Conservation (phyloP, 2,888 invertebrate species). For the Mystacides longicornis region DNA sequence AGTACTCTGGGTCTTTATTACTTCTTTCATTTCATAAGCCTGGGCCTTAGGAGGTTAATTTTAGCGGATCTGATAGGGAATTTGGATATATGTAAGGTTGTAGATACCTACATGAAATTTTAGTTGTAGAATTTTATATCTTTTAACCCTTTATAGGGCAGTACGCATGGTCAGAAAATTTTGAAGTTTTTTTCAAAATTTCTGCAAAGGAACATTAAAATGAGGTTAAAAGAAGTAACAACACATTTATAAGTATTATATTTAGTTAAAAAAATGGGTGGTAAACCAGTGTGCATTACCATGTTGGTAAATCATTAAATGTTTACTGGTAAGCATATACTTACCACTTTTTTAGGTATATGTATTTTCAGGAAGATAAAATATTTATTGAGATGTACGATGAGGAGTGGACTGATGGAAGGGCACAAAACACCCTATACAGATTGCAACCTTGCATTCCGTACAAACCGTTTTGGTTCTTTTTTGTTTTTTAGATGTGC, state of each 20-base stretch:
- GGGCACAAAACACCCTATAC: slow-evolving; percentile 2
- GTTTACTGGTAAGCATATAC: neutral
- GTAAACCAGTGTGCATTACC: neutral
- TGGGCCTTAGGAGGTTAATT: no score
- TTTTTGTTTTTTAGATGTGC: slow-evolving; percentile 2
- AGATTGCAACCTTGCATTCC: neutral
- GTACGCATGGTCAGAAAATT: no score
- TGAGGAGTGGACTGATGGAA: neutral
- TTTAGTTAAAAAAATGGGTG: neutral
- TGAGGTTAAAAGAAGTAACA: neutral
- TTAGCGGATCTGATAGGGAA: no score
- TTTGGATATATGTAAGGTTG: no score
- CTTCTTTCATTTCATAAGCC: no score
- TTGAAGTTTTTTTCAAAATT: no score
- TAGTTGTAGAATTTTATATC: no score
- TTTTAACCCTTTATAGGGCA: no score
- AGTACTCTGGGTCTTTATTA: no score
- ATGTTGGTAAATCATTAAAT: no score
- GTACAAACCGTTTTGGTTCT: neutral
- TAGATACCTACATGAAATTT: no score
- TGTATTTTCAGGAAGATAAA: neutral
- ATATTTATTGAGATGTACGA: neutral
- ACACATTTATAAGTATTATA: neutral
- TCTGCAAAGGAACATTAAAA: no score
- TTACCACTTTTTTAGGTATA: neutral